Base-by-base conservation (phyloP, 1,140 invertebrate species). In the Eumeta japonica region DNA sequence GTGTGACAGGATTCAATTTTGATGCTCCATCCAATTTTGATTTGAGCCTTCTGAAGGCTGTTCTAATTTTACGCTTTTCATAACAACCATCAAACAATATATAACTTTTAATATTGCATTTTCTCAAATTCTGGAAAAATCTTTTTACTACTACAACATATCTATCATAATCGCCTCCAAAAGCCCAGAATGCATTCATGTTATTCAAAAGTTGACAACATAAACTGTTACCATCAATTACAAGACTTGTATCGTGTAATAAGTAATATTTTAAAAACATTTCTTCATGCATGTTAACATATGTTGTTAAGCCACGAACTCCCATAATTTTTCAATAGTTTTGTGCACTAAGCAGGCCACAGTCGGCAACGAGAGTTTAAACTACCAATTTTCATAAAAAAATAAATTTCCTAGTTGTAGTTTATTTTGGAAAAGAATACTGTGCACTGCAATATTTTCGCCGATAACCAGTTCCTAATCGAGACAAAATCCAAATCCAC, bases 81-180 rank as follows among this genome's bases (percentile, higher is more conserved):
- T 81, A 81, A 43, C 87, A 85, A 1, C 93, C 93, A 75, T 95
- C 92, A 51, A 94, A 83, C 3, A 95, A 55, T 12, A 95, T 82
- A 47, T 87, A 80, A 0, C 90, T 80, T n/a, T 57, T 80, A 10
- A 96, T 74, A 31, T 86, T 83, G 53, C 91, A 94, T 56, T 81
- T 79, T 30, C 66, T 58, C 2, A 94, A 68, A 9, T 82, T 63
- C 7, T 82, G 71, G 50, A 94, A 92, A 53, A 92, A 93, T 10
- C 81, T 74, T 28, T 67, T 62, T 4, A 88, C 75, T 14, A 68
- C 67, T 11, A 77, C 52, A 2, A 79, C 81, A 64, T 82, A 91
- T 48, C 82, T 82, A 50, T 93, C 87, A 55, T 94, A 94, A 63
- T 94, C 90, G 1, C 92, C 92, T 11, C 90, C 90, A 67, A 91